These are phyloP conservation scores for Neosilurus mollespiculum DNA, from an alignment of 2,797 vertebrate species.

Conservation along the genomic window DNA sequence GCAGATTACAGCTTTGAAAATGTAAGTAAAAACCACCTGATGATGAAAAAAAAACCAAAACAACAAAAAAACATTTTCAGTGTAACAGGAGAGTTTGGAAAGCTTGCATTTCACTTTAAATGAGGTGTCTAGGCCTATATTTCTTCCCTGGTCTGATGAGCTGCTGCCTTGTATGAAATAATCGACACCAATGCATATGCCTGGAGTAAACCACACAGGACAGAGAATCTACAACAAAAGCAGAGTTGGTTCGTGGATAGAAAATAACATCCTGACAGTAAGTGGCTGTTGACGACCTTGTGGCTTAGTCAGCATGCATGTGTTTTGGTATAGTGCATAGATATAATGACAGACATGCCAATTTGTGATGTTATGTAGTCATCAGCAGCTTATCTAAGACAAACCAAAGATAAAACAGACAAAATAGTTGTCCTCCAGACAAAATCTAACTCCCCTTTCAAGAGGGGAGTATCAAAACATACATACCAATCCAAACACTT, in stretches of 20 bases:
- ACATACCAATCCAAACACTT: conserved; percentile 37
- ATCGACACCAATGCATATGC: neutral
- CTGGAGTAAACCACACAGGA: neutral
- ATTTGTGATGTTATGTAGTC: neutral
- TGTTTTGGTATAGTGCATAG: neutral
- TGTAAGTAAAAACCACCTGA: too few species aligned
- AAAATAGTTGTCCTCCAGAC: neutral
- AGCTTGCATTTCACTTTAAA: neutral
- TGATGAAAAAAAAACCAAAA: too few species aligned
- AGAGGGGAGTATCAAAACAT: conserved; percentile 9
- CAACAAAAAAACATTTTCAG: too few species aligned
- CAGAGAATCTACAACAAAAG: neutral
- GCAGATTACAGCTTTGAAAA: too few species aligned
- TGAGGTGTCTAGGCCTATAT: neutral
- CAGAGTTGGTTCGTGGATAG: neutral
- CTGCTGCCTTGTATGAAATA: neutral
- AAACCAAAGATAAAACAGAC: conserved; percentile 12
- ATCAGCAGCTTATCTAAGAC: conserved; percentile 23
- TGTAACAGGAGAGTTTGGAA: too few species aligned
- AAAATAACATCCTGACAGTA: neutral
- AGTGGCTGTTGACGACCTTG: neutral
- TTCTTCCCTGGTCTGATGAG: neutral
- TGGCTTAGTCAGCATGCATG: neutral
- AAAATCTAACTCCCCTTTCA: neutral
- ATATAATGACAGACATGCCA: neutral